Percentiles rank a stretch among this genome's conserved stretches.
These are phyloP conservation scores for Phengaris alcon DNA, from an alignment of 2,888 invertebrate species.

Conservation along the genomic window DNA sequence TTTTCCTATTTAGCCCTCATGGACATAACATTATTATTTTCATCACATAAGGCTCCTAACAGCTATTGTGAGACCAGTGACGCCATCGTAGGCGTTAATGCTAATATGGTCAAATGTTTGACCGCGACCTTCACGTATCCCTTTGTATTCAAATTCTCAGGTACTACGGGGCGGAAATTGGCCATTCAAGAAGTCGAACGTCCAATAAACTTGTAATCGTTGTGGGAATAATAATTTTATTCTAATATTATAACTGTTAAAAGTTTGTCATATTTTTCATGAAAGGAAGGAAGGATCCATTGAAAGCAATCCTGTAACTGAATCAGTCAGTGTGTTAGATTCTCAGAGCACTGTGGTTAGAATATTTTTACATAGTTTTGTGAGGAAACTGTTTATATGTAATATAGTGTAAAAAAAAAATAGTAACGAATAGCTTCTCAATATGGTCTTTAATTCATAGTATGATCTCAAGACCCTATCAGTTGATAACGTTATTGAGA, in stretches of 20 bases:
- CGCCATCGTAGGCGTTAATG: not conserved
- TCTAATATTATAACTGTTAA: not conserved
- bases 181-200: constrained; percentile 10
- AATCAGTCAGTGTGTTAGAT: no score
- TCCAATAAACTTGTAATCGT: not conserved
- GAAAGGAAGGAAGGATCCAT: not conserved
- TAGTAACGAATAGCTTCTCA: no score
- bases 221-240: not conserved
- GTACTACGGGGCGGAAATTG: not conserved
- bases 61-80: not conserved
- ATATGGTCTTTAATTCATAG: no score
- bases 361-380: no score
- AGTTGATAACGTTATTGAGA: no score
- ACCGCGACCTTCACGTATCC: not conserved
- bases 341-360: no score
- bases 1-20: no score
- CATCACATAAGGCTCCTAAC: no score
- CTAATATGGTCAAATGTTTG: constrained; percentile 7
- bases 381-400: no score
- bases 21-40: not conserved
- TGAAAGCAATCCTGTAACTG: not conserved
- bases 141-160: constrained; percentile 15
- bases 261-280: not conserved
- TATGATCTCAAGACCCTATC: no score
- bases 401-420: no score